Evolutionary conservation across 1,140 invertebrate genomes (phyloP).

Genomic region (Caenorhabditis brenneri): DNA sequence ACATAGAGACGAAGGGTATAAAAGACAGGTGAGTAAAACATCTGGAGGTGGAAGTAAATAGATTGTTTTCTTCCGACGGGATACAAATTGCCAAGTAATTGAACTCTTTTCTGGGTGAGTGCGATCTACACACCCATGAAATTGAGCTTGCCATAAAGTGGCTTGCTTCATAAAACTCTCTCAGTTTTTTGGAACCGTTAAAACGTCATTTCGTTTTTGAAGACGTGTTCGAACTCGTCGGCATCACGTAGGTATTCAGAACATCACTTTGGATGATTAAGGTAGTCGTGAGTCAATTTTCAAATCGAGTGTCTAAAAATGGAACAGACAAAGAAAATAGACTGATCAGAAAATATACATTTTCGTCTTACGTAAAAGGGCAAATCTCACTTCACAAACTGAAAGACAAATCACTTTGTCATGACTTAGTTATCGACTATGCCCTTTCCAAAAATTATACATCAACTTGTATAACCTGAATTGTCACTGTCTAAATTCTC

Average conservation of each 20-base stretch:
- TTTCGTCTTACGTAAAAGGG: too few species aligned
- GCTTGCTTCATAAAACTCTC: constrained; percentile 8
- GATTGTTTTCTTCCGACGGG: constrained; percentile 13
- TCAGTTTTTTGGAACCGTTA: not conserved
- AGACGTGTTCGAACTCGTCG: not conserved
- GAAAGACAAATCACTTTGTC: too few species aligned
- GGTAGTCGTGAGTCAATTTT: too few species aligned
- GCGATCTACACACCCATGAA: not conserved
- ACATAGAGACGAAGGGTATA: not conserved
- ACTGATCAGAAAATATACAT: too few species aligned
- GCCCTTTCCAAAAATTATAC: too few species aligned
- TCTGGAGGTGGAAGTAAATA: constrained; percentile 10
- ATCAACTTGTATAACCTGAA: too few species aligned
- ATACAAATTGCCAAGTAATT: constrained; percentile 31
- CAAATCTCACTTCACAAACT: too few species aligned
- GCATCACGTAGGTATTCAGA: not conserved
- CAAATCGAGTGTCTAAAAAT: too few species aligned
- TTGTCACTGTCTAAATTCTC: too few species aligned
- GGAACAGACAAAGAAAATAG: too few species aligned
- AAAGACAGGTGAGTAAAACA: constrained; percentile 14
- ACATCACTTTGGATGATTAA: not conserved
- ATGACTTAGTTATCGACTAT: too few species aligned
- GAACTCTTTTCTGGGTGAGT: constrained; percentile 37
- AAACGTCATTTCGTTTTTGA: constrained; percentile 17
- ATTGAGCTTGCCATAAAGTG: not conserved